Conservation (phyloP, 53 echinoderm and acorn worm species). For the Temnopleurus reevesii region DNA sequence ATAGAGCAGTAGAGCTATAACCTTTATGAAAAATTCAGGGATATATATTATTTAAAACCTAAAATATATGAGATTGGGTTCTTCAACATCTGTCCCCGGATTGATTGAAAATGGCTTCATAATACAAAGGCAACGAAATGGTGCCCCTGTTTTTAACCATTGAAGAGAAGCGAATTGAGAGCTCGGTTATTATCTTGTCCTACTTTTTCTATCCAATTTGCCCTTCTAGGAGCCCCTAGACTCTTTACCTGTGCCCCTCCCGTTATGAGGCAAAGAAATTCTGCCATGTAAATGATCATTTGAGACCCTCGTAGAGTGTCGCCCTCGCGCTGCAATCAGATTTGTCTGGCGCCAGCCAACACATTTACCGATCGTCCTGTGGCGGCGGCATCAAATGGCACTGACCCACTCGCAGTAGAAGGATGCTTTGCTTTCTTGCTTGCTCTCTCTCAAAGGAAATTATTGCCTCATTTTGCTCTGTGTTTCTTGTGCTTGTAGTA, state of each 20-base stretch:
- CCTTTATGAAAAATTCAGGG: too few relatives aligned
- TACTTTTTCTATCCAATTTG: background rate
- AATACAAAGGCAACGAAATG: too few relatives aligned
- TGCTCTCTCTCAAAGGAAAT: conserved; percentile 10
- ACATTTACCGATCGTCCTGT: conserved; percentile 53
- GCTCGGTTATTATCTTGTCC: conserved; percentile 3
- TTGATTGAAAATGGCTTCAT: too few relatives aligned
- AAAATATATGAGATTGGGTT: too few relatives aligned
- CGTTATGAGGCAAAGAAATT: conserved; percentile 28
- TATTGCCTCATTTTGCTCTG: conserved; percentile 9
- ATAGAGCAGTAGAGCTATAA: too few relatives aligned
- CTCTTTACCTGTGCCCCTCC: conserved; percentile 26
- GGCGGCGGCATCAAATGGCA: conserved; percentile 23
- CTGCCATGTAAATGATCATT: conserved; percentile 60
- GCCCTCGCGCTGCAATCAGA: conserved; percentile 53
- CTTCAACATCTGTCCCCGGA: too few relatives aligned
- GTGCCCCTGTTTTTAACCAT: background rate
- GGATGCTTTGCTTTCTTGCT: too few relatives aligned
- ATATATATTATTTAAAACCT: too few relatives aligned
- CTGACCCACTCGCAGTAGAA: conserved; percentile 30
- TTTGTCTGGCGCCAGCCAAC: conserved; percentile 60
- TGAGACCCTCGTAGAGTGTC: conserved; percentile 41
- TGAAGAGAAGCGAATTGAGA: background rate
- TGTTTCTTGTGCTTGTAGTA: background rate
- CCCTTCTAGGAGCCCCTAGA: background rate